Conservation (phyloP, 2,888 invertebrate genomes). For the Syrphus vitripennis region DNA sequence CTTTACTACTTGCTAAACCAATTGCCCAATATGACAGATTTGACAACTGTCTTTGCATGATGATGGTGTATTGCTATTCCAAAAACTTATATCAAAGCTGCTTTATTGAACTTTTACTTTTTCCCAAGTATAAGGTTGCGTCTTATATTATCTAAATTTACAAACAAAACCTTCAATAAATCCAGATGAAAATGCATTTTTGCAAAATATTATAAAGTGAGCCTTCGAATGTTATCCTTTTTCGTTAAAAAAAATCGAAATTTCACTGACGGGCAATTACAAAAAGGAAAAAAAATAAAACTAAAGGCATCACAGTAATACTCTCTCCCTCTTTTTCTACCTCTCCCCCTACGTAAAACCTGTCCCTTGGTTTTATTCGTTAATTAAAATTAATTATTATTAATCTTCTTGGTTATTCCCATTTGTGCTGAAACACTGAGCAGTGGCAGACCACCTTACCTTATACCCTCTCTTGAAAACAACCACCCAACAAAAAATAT, state of each 20-base stretch:
- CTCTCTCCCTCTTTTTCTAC: neutral
- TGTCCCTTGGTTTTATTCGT: conserved; percentile 52
- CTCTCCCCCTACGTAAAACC: conserved; percentile 1
- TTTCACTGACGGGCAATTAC: conserved; percentile 41
- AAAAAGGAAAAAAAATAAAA: conserved; percentile 9
- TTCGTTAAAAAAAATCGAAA: conserved; percentile 21
- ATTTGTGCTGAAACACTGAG: conserved; percentile 66
- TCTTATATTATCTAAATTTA: too few species aligned
- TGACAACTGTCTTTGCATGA: too few species aligned
- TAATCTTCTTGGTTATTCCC: conserved; percentile 71
- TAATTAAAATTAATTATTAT: conserved; percentile 72
- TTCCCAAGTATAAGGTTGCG: too few species aligned
- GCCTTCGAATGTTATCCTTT: conserved; percentile 1
- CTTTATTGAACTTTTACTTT: too few species aligned
- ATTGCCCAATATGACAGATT: too few species aligned
- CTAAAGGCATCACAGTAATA: conserved; percentile 31
- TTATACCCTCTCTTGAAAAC: neutral
- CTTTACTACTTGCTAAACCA: too few species aligned
- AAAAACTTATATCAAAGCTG: too few species aligned
- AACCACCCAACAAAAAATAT: neutral
- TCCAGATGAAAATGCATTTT: conserved; percentile 6
- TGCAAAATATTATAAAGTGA: conserved; percentile 34
- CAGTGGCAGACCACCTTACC: conserved; percentile 1
- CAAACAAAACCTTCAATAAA: neutral
- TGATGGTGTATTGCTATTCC: too few species aligned